Conservation (phyloP, 2,113 vertebrate genomes). For the Sylvietta virens region DNA sequence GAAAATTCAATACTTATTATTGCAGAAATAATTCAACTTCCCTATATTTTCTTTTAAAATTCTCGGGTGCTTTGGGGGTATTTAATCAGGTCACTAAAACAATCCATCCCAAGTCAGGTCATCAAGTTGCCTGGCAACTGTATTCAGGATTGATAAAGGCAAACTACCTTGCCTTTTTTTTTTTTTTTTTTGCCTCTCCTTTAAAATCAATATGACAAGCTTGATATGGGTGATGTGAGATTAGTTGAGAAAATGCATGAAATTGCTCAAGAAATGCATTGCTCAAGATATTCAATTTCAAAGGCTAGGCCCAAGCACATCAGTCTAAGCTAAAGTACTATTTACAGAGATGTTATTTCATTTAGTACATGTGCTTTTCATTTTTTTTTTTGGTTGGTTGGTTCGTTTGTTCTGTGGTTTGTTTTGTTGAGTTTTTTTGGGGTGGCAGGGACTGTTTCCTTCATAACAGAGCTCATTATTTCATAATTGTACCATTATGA, state of each 20-base stretch:
- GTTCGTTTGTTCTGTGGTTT: neutral
- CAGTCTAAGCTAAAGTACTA: slow-evolving; percentile 20
- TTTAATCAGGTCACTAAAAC: slow-evolving; percentile 51
- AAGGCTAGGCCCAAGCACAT: neutral
- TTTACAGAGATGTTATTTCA: slow-evolving; percentile 18
- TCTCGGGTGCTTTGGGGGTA: slow-evolving; percentile 64
- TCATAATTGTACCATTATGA: neutral
- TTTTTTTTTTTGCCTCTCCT: neutral
- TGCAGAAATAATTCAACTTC: slow-evolving; percentile 10
- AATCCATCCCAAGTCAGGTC: slow-evolving; percentile 65
- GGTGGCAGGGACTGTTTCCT: neutral
- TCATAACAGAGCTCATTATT: neutral
- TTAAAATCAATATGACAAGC: slow-evolving; percentile 85
- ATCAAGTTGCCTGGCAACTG: slow-evolving; percentile 83
- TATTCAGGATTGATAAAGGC: slow-evolving; percentile 79
- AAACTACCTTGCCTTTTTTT: slow-evolving; percentile 74
- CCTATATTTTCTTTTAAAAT: slow-evolving; percentile 19
- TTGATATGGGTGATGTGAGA: slow-evolving; percentile 81
- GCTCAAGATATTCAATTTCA: slow-evolving; percentile 49
- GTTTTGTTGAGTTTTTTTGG: accelerated
- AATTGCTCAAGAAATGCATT: slow-evolving; percentile 60
- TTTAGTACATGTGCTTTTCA: neutral
- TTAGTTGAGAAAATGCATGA: slow-evolving; percentile 77
- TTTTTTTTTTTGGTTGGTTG: neutral
- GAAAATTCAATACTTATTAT: neutral